Conservation (phyloP, 2,113 vertebrate species). For the Cephalopholis sonnerati region DNA sequence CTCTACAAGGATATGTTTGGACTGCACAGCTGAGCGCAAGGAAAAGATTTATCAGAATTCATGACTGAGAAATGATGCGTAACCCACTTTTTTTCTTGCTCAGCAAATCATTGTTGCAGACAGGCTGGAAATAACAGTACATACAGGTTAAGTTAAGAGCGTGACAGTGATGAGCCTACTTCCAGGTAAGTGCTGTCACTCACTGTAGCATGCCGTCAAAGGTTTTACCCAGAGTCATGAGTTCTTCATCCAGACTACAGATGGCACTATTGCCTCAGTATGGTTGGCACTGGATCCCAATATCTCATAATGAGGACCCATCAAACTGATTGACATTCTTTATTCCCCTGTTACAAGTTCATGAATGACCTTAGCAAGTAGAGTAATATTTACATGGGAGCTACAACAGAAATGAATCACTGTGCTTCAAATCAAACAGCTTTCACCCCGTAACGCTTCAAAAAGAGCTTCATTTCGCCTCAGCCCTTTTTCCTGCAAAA, state of each 20-base stretch:
- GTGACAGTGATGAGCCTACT: neutral
- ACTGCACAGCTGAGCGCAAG: slow-evolving; percentile 34
- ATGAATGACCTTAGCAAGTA: slow-evolving; percentile 69
- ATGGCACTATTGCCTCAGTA: slow-evolving; percentile 83
- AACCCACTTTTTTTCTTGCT: slow-evolving; percentile 19
- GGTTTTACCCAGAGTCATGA: slow-evolving; percentile 9
- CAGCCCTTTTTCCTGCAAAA: slow-evolving; percentile 72
- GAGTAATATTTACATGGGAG: slow-evolving; percentile 45
- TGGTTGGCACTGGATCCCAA: slow-evolving; percentile 29
- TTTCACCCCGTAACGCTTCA: slow-evolving; percentile 63
- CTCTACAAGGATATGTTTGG: slow-evolving; percentile 55
- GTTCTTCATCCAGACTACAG: slow-evolving; percentile 81
- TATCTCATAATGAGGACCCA: slow-evolving; percentile 53
- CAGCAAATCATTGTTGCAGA: slow-evolving; percentile 43
- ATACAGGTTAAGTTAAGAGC: slow-evolving; percentile 15
- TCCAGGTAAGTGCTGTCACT: slow-evolving; percentile 38
- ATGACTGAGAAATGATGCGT: slow-evolving; percentile 34
- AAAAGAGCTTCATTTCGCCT: slow-evolving; percentile 57
- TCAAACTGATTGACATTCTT: slow-evolving; percentile 74
- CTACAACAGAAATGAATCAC: slow-evolving; percentile 45
- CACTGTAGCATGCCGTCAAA: slow-evolving; percentile 4
- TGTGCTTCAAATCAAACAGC: slow-evolving; percentile 60
- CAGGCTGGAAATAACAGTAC: slow-evolving; percentile 25
- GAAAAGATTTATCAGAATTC: slow-evolving; percentile 43
- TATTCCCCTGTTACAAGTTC: slow-evolving; percentile 66